Conservation (phyloP, 2,888 invertebrate genomes). For the Sthenelais limicola region DNA sequence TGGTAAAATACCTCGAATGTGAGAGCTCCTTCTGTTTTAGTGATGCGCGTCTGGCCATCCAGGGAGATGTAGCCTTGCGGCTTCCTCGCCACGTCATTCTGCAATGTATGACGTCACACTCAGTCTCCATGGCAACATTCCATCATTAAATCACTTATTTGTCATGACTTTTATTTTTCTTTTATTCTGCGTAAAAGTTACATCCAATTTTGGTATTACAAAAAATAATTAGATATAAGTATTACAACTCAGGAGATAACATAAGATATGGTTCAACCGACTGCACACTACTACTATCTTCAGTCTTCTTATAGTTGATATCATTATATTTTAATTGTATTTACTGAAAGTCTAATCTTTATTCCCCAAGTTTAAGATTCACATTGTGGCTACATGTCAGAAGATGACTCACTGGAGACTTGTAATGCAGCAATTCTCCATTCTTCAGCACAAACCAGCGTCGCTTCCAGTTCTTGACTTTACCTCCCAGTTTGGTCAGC, state of each 20-base stretch:
- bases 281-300: no score
- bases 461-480: conserved; percentile 96
- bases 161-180: no score
- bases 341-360: background rate
- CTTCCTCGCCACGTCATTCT: conserved; percentile 76
- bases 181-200: background rate
- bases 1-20: conserved; percentile 82
- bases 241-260: no score
- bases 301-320: no score
- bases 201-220: background rate
- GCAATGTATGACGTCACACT: conserved; percentile 32
- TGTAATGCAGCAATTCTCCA: conserved; percentile 94
- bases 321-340: no score
- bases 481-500: conserved; percentile 91
- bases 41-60: conserved; percentile 93
- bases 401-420: conserved; percentile 79
- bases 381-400: background rate
- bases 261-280: no score
- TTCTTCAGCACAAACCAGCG: conserved; percentile 96
- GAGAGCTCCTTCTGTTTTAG: conserved; percentile 92
- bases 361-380: background rate
- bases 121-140: background rate
- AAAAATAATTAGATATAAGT: background rate
- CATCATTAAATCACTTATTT: background rate
- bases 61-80: conserved; percentile 93